Evolutionary conservation across 2,113 vertebrate species (phyloP).

Genomic region (Seriola quinqueradiata): DNA sequence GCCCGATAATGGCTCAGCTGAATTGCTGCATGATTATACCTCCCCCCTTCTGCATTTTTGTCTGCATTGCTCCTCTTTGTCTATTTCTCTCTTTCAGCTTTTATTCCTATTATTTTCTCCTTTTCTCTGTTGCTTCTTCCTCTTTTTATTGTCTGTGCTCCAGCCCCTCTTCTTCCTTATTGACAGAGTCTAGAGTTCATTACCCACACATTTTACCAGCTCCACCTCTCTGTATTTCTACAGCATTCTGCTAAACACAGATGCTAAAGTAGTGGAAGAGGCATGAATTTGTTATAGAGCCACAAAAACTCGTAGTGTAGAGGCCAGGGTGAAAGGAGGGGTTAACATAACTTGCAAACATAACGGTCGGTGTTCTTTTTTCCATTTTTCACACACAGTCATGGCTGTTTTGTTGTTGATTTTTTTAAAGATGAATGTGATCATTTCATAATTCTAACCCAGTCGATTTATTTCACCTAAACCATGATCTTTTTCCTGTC

Average conservation of each 20-base stretch:
- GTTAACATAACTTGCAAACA: background rate
- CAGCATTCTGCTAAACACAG: background rate
- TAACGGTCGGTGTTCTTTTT: no score
- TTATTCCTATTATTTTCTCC: conserved; percentile 41
- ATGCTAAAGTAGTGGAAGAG: background rate
- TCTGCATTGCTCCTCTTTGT: conserved; percentile 58
- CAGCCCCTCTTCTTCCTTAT: conserved; percentile 24
- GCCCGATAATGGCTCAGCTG: conserved; percentile 79
- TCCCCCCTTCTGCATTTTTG: conserved; percentile 65
- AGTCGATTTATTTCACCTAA: background rate
- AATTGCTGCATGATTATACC: conserved; percentile 83
- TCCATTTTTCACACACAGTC: background rate
- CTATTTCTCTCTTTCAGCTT: conserved; percentile 35
- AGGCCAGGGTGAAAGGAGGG: background rate
- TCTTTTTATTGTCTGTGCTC: conserved; percentile 31
- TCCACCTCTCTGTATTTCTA: conserved; percentile 5
- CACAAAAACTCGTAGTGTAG: background rate
- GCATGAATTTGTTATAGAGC: background rate
- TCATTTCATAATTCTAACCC: background rate
- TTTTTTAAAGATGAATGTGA: no score
- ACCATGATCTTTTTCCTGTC: no score
- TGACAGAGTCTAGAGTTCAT: conserved; percentile 47
- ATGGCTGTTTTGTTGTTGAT: background rate
- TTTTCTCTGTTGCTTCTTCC: conserved; percentile 36
- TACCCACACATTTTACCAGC: conserved; percentile 29